Conservation (phyloP, 2,888 invertebrate species). For the Penaeus monodon region DNA sequence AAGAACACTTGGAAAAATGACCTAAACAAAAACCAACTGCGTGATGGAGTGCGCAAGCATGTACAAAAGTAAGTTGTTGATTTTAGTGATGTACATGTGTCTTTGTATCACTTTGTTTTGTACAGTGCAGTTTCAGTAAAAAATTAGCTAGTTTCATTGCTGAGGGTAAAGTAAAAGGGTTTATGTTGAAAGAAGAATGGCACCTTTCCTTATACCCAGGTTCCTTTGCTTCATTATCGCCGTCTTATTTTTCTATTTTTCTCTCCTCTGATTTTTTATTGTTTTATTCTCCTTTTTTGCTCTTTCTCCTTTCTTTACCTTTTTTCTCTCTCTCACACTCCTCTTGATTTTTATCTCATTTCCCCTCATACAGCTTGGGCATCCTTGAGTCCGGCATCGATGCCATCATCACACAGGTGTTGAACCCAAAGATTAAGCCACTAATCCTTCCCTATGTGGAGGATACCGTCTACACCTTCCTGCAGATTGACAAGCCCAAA, state of each 20-base stretch:
- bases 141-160: too few species aligned
- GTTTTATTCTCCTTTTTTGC: background rate
- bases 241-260: too few species aligned
- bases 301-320: background rate
- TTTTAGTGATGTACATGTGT: background rate
- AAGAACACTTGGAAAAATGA: slow-evolving; percentile 88
- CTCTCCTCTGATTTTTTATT: background rate
- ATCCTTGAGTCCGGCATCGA: slow-evolving; percentile 92
- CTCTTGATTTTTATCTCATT: background rate
- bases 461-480: slow-evolving; percentile 63
- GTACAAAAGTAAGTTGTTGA: slow-evolving; percentile 80
- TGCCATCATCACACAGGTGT: slow-evolving; percentile 94
- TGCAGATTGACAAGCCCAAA: slow-evolving; percentile 62
- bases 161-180: too few species aligned
- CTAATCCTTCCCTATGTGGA: slow-evolving; percentile 63
- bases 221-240: too few species aligned
- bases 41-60: slow-evolving; percentile 88
- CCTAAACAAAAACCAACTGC: slow-evolving; percentile 90
- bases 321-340: background rate
- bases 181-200: too few species aligned
- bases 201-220: too few species aligned
- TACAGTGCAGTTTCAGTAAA: background rate
- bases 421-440: slow-evolving; percentile 85
- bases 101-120: background rate
- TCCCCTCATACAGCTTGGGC: slow-evolving; percentile 78